Conservation (phyloP, 2,113 vertebrate genomes). For the Spheniscus mendiculus region DNA sequence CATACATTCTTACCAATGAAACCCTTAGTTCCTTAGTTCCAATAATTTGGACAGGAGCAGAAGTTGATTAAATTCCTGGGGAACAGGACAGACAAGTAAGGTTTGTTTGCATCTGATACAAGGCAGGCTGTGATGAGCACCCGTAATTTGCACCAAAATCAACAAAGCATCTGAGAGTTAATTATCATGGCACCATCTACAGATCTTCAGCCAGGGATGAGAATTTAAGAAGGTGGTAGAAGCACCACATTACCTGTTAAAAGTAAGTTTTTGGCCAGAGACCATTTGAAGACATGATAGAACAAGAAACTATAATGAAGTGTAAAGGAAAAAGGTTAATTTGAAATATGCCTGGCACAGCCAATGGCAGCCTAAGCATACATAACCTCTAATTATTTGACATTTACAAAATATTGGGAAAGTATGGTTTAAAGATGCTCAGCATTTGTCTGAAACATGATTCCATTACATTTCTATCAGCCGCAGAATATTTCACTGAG, state of each 20-base stretch:
- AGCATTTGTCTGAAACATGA: neutral
- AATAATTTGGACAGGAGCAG: neutral
- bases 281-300: fast-evolving
- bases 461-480: neutral
- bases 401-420: neutral
- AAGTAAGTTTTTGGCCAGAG: neutral
- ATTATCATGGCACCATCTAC: neutral
- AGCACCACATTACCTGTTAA: neutral
- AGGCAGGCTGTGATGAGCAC: neutral
- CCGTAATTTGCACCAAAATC: neutral
- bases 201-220: neutral
- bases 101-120: neutral
- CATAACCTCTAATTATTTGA: neutral
- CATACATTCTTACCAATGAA: neutral
- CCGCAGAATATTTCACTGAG: neutral
- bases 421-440: neutral
- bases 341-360: neutral
- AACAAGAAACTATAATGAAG: neutral
- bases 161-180: neutral
- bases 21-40: neutral
- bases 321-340: neutral
- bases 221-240: neutral
- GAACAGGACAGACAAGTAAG: neutral
- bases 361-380: neutral
- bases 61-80: neutral